A percentile compares a stretch with the other conserved stretches of the same genome.
These are phyloP conservation scores for Gallirallus australis DNA, from an alignment of 2,797 vertebrate species.

Conservation along the genomic window DNA sequence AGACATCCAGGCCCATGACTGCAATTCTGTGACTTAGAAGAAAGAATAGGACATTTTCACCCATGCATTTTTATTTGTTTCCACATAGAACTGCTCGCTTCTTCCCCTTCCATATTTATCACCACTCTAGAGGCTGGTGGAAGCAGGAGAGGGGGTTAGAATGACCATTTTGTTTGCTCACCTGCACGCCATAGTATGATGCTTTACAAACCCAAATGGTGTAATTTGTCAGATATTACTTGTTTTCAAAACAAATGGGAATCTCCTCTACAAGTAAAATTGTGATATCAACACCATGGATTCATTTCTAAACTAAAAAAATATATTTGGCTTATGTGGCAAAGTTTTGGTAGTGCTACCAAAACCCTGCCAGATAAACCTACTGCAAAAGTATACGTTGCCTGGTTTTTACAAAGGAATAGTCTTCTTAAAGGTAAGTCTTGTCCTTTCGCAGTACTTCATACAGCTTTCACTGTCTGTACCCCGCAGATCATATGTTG, in stretches of 20 bases:
- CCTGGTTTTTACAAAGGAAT: not conserved
- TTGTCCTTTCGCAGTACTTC: not conserved
- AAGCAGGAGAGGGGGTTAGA: not conserved
- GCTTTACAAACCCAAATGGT: not conserved
- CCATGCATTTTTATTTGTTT: not conserved
- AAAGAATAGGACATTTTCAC: not conserved
- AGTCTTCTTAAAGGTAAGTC: not conserved
- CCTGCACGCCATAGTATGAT: not conserved
- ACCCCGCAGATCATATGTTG: fast-evolving
- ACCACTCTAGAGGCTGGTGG: not conserved
- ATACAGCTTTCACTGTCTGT: not conserved
- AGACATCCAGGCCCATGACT: not conserved
- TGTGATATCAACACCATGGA: not conserved
- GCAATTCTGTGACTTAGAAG: not conserved
- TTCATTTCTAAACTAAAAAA: not conserved
- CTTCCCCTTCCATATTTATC: not conserved
- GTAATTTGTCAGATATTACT: not conserved
- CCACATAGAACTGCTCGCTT: not conserved
- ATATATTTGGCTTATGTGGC: not conserved
- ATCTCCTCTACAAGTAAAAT: not conserved
- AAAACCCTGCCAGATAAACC: not conserved
- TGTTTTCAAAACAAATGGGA: not conserved
- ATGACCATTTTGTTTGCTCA: not conserved
- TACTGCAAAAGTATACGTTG: not conserved
- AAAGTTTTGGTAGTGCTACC: not conserved